Evolutionary conservation across 2,113 vertebrate genomes (phyloP).

Genomic region (Mohoua ochrocephala): DNA sequence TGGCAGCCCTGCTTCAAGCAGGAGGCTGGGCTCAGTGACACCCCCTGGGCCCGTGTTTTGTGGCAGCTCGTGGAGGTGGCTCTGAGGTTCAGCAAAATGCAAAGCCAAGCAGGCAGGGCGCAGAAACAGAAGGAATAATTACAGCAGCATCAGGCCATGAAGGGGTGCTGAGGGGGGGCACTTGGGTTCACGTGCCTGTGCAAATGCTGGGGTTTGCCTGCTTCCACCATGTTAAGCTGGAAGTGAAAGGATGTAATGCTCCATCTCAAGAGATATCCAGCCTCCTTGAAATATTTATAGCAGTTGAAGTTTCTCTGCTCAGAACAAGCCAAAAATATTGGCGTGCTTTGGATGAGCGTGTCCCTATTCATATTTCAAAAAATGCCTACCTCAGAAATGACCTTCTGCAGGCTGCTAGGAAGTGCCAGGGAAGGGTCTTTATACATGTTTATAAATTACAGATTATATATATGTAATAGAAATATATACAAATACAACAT

Average conservation of each 20-base stretch:
- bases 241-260: not conserved
- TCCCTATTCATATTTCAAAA: not conserved
- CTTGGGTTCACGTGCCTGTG: not conserved
- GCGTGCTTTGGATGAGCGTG: not conserved
- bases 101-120: not conserved
- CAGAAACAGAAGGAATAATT: not conserved
- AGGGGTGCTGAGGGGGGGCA: not conserved
- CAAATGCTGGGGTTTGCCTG: not conserved
- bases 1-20: not conserved
- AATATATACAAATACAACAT: not conserved
- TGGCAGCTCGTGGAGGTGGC: not conserved
- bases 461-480: not conserved
- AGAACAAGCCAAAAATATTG: not conserved
- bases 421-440: not conserved
- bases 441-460: not conserved
- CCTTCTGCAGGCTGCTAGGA: not conserved
- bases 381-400: not conserved
- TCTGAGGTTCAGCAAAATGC: not conserved
- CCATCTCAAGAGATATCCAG: not conserved
- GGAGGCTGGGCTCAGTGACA: not conserved
- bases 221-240: not conserved
- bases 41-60: fast-evolving
- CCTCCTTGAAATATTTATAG: not conserved
- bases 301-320: not conserved
- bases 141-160: not conserved